Evolutionary conservation across 1,140 invertebrate genomes (phyloP).

Genomic region (Scaptomyza pallida): DNA sequence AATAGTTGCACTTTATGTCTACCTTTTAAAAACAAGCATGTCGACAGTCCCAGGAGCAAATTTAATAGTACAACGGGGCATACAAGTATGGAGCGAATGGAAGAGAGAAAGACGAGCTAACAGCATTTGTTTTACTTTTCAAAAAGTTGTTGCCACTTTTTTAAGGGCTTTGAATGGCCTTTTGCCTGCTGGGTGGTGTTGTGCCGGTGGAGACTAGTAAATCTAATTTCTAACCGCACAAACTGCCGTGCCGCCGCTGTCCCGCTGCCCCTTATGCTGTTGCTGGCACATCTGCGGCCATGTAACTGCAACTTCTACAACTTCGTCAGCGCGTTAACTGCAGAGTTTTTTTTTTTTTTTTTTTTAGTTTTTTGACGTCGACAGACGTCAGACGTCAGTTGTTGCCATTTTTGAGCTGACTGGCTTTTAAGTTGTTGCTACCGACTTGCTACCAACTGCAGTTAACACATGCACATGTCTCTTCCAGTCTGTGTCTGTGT

Average conservation of each 20-base stretch:
- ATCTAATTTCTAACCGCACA: slow-evolving; percentile 75
- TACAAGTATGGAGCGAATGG: slow-evolving; percentile 19
- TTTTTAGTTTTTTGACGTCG: slow-evolving; percentile 27
- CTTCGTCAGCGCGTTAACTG: slow-evolving; percentile 74
- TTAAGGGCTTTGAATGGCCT: slow-evolving; percentile 46
- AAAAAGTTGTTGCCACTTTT: slow-evolving; percentile 68
- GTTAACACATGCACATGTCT: slow-evolving; percentile 36
- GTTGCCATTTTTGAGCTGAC: slow-evolving; percentile 75
- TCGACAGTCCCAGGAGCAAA: slow-evolving; percentile 69
- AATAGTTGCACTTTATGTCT: slow-evolving; percentile 46
- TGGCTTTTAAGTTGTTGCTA: slow-evolving; percentile 70
- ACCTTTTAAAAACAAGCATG: slow-evolving; percentile 50
- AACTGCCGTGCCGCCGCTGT: background rate
- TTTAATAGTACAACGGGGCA: slow-evolving; percentile 70
- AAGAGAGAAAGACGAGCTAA: slow-evolving; percentile 28
- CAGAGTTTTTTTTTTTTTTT: too few relatives aligned
- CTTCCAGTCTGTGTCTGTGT: background rate
- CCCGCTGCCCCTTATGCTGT: background rate
- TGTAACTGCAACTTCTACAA: slow-evolving; percentile 69
- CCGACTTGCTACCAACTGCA: slow-evolving; percentile 55
- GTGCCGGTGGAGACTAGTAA: slow-evolving; percentile 66
- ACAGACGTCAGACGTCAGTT: slow-evolving; percentile 46
- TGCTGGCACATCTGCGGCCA: slow-evolving; percentile 32
- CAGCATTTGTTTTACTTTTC: slow-evolving; percentile 72
- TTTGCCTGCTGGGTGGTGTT: slow-evolving; percentile 19